Conservation (phyloP, 2,888 invertebrate genomes). For the Steinernema carpocapsae region DNA sequence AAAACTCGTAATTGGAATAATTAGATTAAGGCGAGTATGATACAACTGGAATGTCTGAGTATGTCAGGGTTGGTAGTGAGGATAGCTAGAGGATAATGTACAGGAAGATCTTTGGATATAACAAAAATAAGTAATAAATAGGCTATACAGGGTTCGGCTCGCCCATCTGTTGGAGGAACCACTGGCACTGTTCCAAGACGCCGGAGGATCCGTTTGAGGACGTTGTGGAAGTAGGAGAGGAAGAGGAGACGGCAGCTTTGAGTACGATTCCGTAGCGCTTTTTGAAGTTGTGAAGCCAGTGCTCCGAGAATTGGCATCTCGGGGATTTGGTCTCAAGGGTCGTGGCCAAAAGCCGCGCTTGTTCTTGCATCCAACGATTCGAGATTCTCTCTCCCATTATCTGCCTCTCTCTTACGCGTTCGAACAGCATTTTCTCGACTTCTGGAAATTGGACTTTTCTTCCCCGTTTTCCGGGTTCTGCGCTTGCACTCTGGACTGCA, state of each 20-base stretch:
- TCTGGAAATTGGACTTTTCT: conserved; percentile 45
- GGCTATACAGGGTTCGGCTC: not conserved
- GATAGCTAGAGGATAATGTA: too few relatives aligned
- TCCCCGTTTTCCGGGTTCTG: conserved; percentile 41
- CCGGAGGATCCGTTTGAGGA: not conserved
- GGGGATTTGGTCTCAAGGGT: conserved; percentile 43
- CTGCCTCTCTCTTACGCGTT: conserved; percentile 26
- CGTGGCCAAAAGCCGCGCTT: conserved; percentile 41
- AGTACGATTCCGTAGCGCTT: conserved; percentile 42
- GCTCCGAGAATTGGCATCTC: conserved; percentile 43
- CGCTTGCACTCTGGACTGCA: conserved; percentile 6
- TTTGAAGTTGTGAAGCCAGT: conserved; percentile 48
- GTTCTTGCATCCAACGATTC: conserved; percentile 43
- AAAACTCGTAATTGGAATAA: not conserved
- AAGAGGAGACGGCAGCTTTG: conserved; percentile 8
- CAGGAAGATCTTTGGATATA: conserved; percentile 27
- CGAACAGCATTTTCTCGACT: conserved; percentile 42
- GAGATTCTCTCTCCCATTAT: conserved; percentile 37
- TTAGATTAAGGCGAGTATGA: too few relatives aligned
- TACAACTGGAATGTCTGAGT: too few relatives aligned
- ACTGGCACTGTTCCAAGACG: conserved; percentile 11
- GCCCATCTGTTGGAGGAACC: conserved; percentile 17
- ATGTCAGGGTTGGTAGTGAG: too few relatives aligned
- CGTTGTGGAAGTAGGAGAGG: not conserved
- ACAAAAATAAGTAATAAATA: not conserved